Conservation (phyloP, 2,888 invertebrate species). For the Campoplex nolae region DNA sequence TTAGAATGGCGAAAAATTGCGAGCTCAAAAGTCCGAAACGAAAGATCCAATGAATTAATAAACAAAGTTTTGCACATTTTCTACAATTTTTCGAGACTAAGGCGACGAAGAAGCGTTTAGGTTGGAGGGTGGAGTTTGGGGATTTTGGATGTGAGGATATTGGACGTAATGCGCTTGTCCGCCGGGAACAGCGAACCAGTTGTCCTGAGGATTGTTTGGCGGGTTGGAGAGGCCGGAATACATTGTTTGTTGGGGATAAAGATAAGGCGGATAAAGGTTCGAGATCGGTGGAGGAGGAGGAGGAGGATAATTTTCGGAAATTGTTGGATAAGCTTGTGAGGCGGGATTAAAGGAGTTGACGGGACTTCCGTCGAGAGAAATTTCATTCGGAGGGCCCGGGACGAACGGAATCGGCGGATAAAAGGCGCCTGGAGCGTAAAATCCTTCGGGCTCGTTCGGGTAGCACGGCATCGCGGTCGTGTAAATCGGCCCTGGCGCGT, state of each 20-base stretch:
- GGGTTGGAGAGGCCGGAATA: constrained; percentile 70
- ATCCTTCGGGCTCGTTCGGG: constrained; percentile 73
- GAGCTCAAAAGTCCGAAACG: neutral
- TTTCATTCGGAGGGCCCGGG: constrained; percentile 70
- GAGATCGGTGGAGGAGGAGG: constrained; percentile 67
- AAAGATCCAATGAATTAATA: neutral
- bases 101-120: constrained; percentile 40
- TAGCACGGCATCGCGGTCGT: constrained; percentile 73
- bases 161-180: constrained; percentile 76
- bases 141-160: constrained; percentile 65
- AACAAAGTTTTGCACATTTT: neutral
- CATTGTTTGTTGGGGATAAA: constrained; percentile 74
- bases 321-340: constrained; percentile 58
- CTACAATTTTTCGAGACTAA: neutral
- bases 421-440: constrained; percentile 69
- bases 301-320: constrained; percentile 62
- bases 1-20: too few species aligned
- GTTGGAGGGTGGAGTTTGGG: constrained; percentile 52
- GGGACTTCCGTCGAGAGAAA: constrained; percentile 68
- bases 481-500: constrained; percentile 74
- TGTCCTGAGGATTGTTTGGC: constrained; percentile 72
- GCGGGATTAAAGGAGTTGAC: constrained; percentile 65
- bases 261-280: constrained; percentile 73
- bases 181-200: constrained; percentile 76
- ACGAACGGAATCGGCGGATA: constrained; percentile 73